Evolutionary conservation across 1,140 invertebrate genomes (phyloP).

Genomic region (Pinna nobilis): DNA sequence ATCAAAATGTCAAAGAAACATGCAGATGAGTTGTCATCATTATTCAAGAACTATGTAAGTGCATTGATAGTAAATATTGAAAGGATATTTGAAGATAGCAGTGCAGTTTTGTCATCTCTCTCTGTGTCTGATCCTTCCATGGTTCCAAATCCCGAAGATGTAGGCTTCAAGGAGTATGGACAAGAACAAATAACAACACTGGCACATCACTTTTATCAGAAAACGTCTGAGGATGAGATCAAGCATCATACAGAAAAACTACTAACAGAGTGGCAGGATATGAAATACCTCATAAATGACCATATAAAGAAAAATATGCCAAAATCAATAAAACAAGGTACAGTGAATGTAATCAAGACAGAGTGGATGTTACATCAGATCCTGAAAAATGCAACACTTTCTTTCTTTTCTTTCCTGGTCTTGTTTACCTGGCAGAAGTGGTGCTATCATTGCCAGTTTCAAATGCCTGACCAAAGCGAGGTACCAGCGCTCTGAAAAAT

Average conservation of each 20-base stretch:
- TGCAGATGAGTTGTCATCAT: background rate
- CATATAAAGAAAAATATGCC: slow-evolving; percentile 10
- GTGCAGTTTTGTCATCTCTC: background rate
- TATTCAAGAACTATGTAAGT: background rate
- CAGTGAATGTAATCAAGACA: background rate
- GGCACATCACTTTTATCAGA: background rate
- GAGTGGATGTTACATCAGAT: slow-evolving; percentile 10
- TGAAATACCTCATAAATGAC: slow-evolving; percentile 26
- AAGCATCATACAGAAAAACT: background rate
- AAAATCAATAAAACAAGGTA: background rate
- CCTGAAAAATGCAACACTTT: background rate
- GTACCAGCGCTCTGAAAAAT: too few relatives aligned
- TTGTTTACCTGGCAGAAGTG: slow-evolving; percentile 3
- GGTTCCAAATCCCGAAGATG: background rate
- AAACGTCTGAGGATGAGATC: background rate
- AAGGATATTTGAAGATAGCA: background rate
- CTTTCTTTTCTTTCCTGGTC: background rate
- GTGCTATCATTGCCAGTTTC: background rate
- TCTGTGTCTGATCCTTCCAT: background rate
- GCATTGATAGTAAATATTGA: slow-evolving; percentile 10
- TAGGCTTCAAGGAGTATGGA: slow-evolving; percentile 9
- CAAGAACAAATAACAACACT: background rate
- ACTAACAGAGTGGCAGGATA: slow-evolving; percentile 7
- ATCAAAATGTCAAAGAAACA: background rate
- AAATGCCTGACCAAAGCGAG: too few relatives aligned